Evolutionary conservation across 2,888 invertebrate genomes (phyloP).

Genomic region (Cinara cedri): DNA sequence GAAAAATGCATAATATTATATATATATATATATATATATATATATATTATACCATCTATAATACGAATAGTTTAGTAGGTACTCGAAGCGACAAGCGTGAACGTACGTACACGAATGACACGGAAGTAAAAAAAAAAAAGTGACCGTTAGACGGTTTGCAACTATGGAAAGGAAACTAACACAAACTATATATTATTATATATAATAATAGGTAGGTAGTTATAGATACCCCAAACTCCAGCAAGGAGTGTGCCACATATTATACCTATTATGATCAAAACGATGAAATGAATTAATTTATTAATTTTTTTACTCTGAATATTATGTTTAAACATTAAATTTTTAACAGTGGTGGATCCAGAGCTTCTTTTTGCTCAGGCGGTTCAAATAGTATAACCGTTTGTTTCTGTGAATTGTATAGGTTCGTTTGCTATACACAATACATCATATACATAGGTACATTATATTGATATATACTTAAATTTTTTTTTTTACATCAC

Average conservation of each 20-base stretch:
- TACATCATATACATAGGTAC: too few species aligned
- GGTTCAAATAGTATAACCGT: too few species aligned
- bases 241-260: neutral
- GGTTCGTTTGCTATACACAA: too few species aligned
- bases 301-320: too few species aligned
- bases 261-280: too few species aligned
- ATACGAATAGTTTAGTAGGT: slow-evolving; percentile 4
- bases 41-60: neutral
- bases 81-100: neutral
- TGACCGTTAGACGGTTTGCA: slow-evolving; percentile 27
- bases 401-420: too few species aligned
- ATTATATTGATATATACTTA: too few species aligned
- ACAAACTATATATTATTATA: neutral
- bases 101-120: slow-evolving; percentile 13
- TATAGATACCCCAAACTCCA: neutral
- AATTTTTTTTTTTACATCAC: too few species aligned
- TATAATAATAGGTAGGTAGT: neutral
- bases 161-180: slow-evolving; percentile 9
- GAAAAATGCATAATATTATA: neutral
- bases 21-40: neutral
- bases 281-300: too few species aligned
- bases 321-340: too few species aligned
- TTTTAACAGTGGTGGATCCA: too few species aligned
- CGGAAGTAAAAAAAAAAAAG: slow-evolving; percentile 41
- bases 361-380: too few species aligned